Evolutionary conservation across 2,888 invertebrate genomes (phyloP).

Genomic region (Pterostichus niger): DNA sequence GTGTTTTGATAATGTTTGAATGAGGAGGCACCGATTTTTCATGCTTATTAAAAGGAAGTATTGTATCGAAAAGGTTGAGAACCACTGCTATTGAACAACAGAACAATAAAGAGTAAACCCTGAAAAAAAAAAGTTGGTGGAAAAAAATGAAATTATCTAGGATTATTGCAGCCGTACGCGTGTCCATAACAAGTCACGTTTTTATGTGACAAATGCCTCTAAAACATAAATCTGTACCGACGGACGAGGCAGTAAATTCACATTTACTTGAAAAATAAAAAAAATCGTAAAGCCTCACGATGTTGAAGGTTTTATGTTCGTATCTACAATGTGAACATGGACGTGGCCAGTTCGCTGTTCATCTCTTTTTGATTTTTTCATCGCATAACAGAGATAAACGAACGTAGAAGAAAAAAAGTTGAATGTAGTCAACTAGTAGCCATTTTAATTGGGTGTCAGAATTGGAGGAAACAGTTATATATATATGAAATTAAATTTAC

Average conservation of each 20-base stretch:
- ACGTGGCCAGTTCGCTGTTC: conserved; percentile 16
- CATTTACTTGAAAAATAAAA: conserved; percentile 54
- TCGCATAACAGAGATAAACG: conserved; percentile 39
- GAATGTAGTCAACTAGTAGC: background rate
- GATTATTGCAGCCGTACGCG: conserved; percentile 27
- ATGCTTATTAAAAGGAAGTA: too few relatives aligned
- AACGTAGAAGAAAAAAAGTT: conserved; percentile 20
- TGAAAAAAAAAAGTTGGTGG: background rate
- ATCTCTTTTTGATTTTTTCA: conserved; percentile 47
- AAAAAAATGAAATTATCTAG: conserved; percentile 27
- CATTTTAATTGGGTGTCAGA: conserved; percentile 14
- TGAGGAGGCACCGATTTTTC: too few relatives aligned
- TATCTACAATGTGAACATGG: background rate
- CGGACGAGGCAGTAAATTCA: conserved; percentile 46
- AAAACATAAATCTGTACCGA: conserved; percentile 35
- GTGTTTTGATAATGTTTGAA: too few relatives aligned
- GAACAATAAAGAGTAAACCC: conserved; percentile 10
- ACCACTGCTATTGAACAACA: too few relatives aligned
- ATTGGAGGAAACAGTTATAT: background rate
- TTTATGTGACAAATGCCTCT: conserved; percentile 45
- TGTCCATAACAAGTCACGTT: conserved; percentile 41
- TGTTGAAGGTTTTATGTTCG: conserved; percentile 41
- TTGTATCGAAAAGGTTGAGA: too few relatives aligned
- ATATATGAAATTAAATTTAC: background rate
- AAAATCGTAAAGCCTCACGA: conserved; percentile 25